Evolutionary conservation across 2,888 invertebrate species (phyloP), one percentile per base, ranked within the genome.

Genomic region (Drosophila formosana): DNA sequence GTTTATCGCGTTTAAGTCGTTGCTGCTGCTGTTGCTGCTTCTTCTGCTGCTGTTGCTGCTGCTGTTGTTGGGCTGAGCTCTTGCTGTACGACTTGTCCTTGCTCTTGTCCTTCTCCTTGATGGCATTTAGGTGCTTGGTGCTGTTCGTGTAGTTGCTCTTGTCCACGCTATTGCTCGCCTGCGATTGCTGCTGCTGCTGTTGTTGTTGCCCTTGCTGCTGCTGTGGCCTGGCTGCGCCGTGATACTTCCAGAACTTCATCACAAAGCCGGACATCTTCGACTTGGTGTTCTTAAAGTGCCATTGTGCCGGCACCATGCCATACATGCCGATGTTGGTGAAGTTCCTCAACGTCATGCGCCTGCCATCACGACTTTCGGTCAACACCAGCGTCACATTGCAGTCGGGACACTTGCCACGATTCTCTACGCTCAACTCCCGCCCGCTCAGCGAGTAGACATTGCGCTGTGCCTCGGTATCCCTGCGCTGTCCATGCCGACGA

Each of bases 171-270:
- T 69, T 77, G 53, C 55, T 50, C 39, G 67, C 43, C 25, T 63
- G 32, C 46, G 23, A 34, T 4, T 18, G 61, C n/a, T 75, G 47
- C 66, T 76, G 52, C 61, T 70, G 49, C 51, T 67, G 66, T 26
- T 70, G 49, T 45, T 63, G 50, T 13, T 53, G 30, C 55, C 18
- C 18, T 18, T 26, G 57, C 13, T 25, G 52, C 25, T 71, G 37
- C 32, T 57, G 41, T 9, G 51, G 65, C 11, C 56, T 70, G 23
- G 37, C 30, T 1, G 39, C n/a, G 26, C 18, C 79, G 72, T 94
- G 94, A 96, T 96, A 97, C 88, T 96, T 95, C 96, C 97, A 97
- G 92, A 96, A 95, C 93, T 97, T 97, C 80, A 97, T 92, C 18
- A 96, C 95, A 92, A 96, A 97, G 0, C 97, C 96, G 55, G 95